Conservation (phyloP, 2,888 invertebrate species). For the Octodonta nipae region DNA sequence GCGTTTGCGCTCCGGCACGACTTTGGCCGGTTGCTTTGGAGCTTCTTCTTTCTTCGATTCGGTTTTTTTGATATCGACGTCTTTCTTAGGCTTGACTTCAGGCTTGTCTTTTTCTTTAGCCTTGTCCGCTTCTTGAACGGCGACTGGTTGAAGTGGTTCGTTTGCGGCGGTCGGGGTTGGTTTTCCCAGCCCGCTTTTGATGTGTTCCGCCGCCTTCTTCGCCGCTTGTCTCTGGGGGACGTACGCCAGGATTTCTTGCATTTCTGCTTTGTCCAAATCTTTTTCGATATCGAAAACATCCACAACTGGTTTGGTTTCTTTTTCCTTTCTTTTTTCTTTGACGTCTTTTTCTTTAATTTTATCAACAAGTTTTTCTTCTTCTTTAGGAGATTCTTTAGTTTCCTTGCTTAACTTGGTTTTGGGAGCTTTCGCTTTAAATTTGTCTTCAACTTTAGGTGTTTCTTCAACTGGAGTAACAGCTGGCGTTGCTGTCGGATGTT, state of each 20-base stretch:
- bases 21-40: constrained; percentile 24
- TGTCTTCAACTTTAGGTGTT: constrained; percentile 18
- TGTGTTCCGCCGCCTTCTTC: constrained; percentile 81
- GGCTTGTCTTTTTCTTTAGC: constrained; percentile 17
- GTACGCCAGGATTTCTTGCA: constrained; percentile 56
- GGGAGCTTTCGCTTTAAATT: constrained; percentile 21
- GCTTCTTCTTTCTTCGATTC: constrained; percentile 15
- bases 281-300: constrained; percentile 47
- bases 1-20: constrained; percentile 34
- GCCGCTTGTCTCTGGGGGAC: constrained; percentile 84
- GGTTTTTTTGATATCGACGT: constrained; percentile 25
- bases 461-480: constrained; percentile 15
- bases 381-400: constrained; percentile 14
- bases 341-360: constrained; percentile 11
- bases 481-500: constrained; percentile 14
- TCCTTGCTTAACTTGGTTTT: constrained; percentile 34
- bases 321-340: constrained; percentile 1
- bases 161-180: constrained; percentile 14
- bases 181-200: constrained; percentile 63
- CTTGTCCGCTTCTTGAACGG: constrained; percentile 25
- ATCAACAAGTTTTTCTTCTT: too few relatives aligned
- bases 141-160: constrained; percentile 12
- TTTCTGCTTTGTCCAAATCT: constrained; percentile 46
- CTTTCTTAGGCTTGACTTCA: constrained; percentile 22
- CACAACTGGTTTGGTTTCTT: constrained; percentile 4